Conservation (phyloP, 2,888 invertebrate species). For the Cryptus armator region DNA sequence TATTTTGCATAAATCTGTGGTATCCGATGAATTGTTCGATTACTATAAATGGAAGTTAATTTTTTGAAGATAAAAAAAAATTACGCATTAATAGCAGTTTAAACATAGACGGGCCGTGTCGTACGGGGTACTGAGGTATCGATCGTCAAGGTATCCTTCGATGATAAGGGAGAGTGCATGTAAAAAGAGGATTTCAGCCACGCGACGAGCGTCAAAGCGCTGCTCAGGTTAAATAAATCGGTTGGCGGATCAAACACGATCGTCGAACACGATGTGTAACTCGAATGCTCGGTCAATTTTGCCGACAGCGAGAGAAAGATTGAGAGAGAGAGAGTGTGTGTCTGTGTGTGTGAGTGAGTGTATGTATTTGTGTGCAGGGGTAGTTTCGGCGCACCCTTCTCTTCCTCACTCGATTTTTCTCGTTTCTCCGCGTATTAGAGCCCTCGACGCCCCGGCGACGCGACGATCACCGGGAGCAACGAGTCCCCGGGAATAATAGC, state of each 20-base stretch:
- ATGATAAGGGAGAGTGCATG: constrained; percentile 43
- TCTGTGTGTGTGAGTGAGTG: too few species aligned
- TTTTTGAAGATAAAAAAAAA: too few species aligned
- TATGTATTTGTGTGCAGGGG: constrained; percentile 10
- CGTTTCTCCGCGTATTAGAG: constrained; percentile 30
- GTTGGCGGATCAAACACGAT: constrained; percentile 64
- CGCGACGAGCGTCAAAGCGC: constrained; percentile 45
- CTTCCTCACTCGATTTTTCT: constrained; percentile 27
- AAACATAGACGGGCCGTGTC: too few species aligned
- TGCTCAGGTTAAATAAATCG: constrained; percentile 52
- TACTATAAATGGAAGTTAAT: too few species aligned
- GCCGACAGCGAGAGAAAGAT: constrained; percentile 31
- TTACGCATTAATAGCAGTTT: too few species aligned
- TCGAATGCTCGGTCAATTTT: constrained; percentile 71
- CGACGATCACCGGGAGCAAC: constrained; percentile 57
- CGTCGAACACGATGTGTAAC: constrained; percentile 58
- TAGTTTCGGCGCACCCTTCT: constrained; percentile 34
- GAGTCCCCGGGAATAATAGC: constrained; percentile 71
- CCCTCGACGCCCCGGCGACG: constrained; percentile 41
- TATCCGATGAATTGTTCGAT: too few species aligned
- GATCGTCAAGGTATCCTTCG: not conserved
- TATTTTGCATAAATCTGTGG: too few species aligned
- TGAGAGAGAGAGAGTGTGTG: too few species aligned
- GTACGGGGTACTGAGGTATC: not conserved
- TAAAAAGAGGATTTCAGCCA: constrained; percentile 34